Conservation (phyloP, 1,140 invertebrate species). For the Drosophila sp. region DNA sequence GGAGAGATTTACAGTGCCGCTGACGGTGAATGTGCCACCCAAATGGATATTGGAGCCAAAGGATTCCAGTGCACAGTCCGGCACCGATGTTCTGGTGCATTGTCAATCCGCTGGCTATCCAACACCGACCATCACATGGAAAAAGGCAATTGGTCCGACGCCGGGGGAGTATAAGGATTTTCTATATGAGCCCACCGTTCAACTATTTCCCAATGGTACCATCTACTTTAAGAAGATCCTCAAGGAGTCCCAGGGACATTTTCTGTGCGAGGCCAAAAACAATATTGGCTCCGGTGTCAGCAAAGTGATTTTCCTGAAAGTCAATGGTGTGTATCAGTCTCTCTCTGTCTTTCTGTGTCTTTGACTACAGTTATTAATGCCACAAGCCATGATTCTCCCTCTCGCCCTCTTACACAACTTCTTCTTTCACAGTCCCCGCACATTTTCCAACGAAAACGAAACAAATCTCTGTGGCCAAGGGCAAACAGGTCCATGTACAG, state of each 20-base stretch:
- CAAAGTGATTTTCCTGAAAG: slow-evolving; percentile 94
- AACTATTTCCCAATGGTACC: slow-evolving; percentile 92
- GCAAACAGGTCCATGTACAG: slow-evolving; percentile 91
- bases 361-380: too few relatives aligned
- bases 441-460: slow-evolving; percentile 92
- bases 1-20: slow-evolving; percentile 89
- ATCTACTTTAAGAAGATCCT: slow-evolving; percentile 91
- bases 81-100: slow-evolving; percentile 92
- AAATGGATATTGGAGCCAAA: slow-evolving; percentile 95
- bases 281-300: slow-evolving; percentile 94
- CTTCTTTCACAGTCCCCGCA: slow-evolving; percentile 88
- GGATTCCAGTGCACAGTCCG: slow-evolving; percentile 93
- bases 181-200: slow-evolving; percentile 89
- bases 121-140: slow-evolving; percentile 94
- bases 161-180: slow-evolving; percentile 95
- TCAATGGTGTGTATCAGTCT: slow-evolving; percentile 89
- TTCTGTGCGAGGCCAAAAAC: slow-evolving; percentile 96
- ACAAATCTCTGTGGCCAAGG: slow-evolving; percentile 90
- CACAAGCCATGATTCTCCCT: too few relatives aligned
- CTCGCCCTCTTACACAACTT: background rate
- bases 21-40: slow-evolving; percentile 95
- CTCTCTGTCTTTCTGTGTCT: background rate
- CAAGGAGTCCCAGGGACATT: slow-evolving; percentile 94
- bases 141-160: slow-evolving; percentile 91
- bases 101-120: slow-evolving; percentile 97